Evolutionary conservation across 35 echinoderm and acorn worm species (phyloP).

Genomic region (Acanthaster planci): DNA sequence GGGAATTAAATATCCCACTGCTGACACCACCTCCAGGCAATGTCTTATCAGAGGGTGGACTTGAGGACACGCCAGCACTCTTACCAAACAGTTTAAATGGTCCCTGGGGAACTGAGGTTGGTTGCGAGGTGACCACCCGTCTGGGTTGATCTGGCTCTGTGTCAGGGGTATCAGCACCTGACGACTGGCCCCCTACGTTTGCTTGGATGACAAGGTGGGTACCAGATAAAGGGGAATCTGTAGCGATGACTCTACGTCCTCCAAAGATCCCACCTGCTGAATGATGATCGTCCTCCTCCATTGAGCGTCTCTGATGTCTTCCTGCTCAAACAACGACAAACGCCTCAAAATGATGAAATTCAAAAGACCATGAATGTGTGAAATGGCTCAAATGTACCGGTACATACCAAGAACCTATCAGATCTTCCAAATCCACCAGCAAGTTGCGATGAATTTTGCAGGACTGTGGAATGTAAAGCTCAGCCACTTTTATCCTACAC

Average conservation of each 20-base stretch:
- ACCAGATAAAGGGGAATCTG: neutral
- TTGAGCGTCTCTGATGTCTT: neutral
- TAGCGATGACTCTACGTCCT: conserved; percentile 12
- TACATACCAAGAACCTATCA: no score
- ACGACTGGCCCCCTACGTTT: neutral
- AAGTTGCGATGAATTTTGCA: no score
- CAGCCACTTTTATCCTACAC: no score
- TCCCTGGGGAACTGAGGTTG: neutral
- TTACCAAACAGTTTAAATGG: conserved; percentile 6
- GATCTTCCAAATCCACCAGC: no score
- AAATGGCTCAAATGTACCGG: no score
- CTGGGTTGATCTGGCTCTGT: neutral
- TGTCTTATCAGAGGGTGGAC: neutral
- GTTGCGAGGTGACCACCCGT: neutral
- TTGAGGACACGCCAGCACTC: neutral
- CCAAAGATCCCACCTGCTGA: neutral
- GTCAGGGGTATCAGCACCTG: neutral
- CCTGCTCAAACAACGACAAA: neutral
- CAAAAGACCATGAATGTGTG: no score
- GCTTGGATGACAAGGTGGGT: conserved; percentile 9
- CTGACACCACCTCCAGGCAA: neutral
- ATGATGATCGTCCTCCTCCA: neutral
- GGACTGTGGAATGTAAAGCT: no score
- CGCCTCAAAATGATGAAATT: no score
- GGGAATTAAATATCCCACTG: neutral